A percentile compares a stretch with the other conserved stretches of the same genome.
These are phyloP conservation scores for Erannis defoliaria DNA, from an alignment of 2,888 invertebrate species.

Conservation along the genomic window DNA sequence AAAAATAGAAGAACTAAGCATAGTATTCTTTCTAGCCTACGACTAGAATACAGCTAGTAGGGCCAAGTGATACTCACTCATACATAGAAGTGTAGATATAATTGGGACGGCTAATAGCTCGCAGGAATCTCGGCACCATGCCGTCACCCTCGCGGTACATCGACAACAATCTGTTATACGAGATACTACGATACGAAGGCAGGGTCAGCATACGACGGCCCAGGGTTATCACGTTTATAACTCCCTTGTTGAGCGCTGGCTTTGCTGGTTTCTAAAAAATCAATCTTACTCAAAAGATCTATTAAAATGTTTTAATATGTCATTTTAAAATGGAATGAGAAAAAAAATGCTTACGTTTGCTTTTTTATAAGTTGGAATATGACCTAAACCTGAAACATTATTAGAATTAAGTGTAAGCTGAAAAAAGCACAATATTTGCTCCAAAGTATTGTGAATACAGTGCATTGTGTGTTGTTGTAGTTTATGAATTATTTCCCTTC, in stretches of 20 bases:
- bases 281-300: no score
- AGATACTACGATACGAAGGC: slow-evolving; percentile 73
- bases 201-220: slow-evolving; percentile 65
- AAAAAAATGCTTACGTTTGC: slow-evolving; percentile 52
- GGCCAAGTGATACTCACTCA: slow-evolving; percentile 64
- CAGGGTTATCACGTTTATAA: slow-evolving; percentile 72
- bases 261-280: not conserved
- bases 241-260: slow-evolving; percentile 60
- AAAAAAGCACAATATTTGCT: no score
- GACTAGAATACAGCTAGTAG: not conserved
- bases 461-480: no score
- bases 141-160: slow-evolving; percentile 77
- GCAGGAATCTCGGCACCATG: slow-evolving; percentile 74
- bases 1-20: not conserved
- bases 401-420: slow-evolving; percentile 8
- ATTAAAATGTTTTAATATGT: not conserved
- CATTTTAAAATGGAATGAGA: not conserved
- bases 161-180: slow-evolving; percentile 69
- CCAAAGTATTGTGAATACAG: no score
- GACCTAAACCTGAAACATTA: slow-evolving; percentile 65
- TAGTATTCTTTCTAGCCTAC: not conserved
- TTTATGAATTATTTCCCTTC: no score
- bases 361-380: slow-evolving; percentile 59
- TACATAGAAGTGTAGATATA: slow-evolving; percentile 79
- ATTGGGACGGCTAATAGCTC: slow-evolving; percentile 70